Percentiles rank a stretch among this genome's conserved stretches.
Evolutionary conservation across 2,113 vertebrate genomes (phyloP).

Genomic region (Cervus canadensis): DNA sequence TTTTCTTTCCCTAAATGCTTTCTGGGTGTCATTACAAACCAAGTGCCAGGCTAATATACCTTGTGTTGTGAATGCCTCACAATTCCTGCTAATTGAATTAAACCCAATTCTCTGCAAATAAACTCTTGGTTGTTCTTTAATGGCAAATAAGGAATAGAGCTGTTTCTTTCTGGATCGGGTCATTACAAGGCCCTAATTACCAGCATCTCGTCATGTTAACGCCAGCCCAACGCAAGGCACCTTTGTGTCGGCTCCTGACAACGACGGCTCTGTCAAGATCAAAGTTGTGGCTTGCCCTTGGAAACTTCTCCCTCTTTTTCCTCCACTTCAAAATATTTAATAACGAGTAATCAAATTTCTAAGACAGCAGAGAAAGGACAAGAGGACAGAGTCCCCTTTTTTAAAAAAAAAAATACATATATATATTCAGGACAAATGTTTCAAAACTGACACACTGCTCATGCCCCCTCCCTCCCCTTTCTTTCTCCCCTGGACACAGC

Average conservation of each 20-base stretch:
- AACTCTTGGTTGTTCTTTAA: slow-evolving; percentile 81
- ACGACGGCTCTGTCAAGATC: slow-evolving; percentile 63
- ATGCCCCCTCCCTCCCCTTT: not conserved
- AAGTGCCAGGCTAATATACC: slow-evolving; percentile 83
- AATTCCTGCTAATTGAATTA: slow-evolving; percentile 85
- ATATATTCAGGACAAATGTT: slow-evolving; percentile 60
- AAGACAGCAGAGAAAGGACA: slow-evolving; percentile 51
- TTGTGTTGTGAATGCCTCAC: slow-evolving; percentile 81
- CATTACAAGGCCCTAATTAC: slow-evolving; percentile 82
- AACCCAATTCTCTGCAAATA: slow-evolving; percentile 82
- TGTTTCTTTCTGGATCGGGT: slow-evolving; percentile 78
- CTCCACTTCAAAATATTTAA: slow-evolving; percentile 62
- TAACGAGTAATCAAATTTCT: slow-evolving; percentile 63
- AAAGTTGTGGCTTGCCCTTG: slow-evolving; percentile 70
- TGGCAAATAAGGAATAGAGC: slow-evolving; percentile 76
- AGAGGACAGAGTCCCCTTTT: slow-evolving; percentile 40
- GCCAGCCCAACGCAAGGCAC: slow-evolving; percentile 61
- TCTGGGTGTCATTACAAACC: slow-evolving; percentile 80
- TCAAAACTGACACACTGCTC: slow-evolving; percentile 19
- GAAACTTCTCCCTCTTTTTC: not conserved
- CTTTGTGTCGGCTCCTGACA: slow-evolving; percentile 59
- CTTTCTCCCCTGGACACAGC: slow-evolving; percentile 35
- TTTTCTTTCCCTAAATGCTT: slow-evolving; percentile 79
- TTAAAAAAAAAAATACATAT: not conserved
- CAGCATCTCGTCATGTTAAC: slow-evolving; percentile 67